These are phyloP conservation scores for Lytechinus pictus DNA, from an alignment of 35 echinoderm and acorn worm species.

Conservation along the genomic window DNA sequence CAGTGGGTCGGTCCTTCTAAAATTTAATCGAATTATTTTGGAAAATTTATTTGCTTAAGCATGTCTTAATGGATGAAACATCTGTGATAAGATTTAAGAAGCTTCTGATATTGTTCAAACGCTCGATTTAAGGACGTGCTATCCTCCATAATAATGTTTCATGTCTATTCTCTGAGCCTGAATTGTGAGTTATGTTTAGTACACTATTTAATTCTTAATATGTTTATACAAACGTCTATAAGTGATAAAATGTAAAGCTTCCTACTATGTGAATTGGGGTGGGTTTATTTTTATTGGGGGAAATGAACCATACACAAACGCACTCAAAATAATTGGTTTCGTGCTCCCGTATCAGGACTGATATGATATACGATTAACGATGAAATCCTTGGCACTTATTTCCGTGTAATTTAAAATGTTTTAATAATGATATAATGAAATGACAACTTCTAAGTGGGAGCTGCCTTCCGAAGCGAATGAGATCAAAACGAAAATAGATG, in stretches of 20 bases:
- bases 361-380: neutral
- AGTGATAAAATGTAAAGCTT: neutral
- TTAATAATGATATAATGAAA: neutral
- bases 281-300: neutral
- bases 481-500: neutral
- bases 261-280: neutral
- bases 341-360: neutral
- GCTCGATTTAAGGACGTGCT: too few relatives aligned
- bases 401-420: neutral
- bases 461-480: neutral
- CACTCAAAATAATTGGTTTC: neutral
- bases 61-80: too few relatives aligned
- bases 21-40: too few relatives aligned
- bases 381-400: neutral
- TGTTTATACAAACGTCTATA: too few relatives aligned
- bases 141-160: too few relatives aligned
- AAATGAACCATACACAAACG: neutral
- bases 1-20: too few relatives aligned
- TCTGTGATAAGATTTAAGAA: too few relatives aligned
- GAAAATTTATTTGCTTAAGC: too few relatives aligned
- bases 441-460: neutral
- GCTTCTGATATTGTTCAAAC: too few relatives aligned
- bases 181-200: too few relatives aligned
- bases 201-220: too few relatives aligned
- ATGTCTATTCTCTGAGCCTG: too few relatives aligned